phyloP scores from a whole-genome alignment of 1,140 invertebrate genomes.

The Anadara kagoshimensis region DNA sequence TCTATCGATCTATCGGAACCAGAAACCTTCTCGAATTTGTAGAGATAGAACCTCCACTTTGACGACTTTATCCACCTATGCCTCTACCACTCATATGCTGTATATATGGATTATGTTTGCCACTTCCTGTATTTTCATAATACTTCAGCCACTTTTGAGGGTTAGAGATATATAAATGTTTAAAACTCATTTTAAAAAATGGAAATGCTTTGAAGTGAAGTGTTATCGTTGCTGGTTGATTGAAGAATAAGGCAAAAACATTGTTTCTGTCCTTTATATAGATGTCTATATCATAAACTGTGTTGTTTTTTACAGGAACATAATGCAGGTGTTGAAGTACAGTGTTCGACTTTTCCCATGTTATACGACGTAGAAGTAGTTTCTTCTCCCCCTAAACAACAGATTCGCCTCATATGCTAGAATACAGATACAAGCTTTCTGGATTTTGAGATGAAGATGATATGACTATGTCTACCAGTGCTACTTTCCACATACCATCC shows the following conservation, averaged over 20 bases:
- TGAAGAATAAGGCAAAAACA: slow-evolving; percentile 39
- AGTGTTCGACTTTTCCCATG: slow-evolving; percentile 12
- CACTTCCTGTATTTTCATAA: slow-evolving; percentile 6
- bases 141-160: slow-evolving; percentile 8
- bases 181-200: slow-evolving; percentile 29
- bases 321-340: slow-evolving; percentile 39
- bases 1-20: no score
- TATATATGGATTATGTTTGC: slow-evolving; percentile 9
- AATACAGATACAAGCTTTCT: slow-evolving; percentile 26
- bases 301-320: slow-evolving; percentile 30
- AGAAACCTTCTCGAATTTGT: no score
- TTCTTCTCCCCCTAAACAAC: slow-evolving; percentile 34
- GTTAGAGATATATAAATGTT: slow-evolving; percentile 22
- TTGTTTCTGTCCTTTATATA: slow-evolving; percentile 34
- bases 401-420: slow-evolving; percentile 31
- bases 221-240: slow-evolving; percentile 27
- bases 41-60: no score
- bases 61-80: no score
- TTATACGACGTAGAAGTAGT: slow-evolving; percentile 18
- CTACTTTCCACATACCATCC: slow-evolving; percentile 35
- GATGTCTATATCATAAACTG: slow-evolving; percentile 34
- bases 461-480: slow-evolving; percentile 19
- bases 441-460: neutral
- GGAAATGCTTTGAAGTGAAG: slow-evolving; percentile 48
- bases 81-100: no score